Evolutionary conservation across 2,888 invertebrate species (phyloP), one percentile per base, ranked within the genome.

Genomic region (Polydrusus tereticollis): DNA sequence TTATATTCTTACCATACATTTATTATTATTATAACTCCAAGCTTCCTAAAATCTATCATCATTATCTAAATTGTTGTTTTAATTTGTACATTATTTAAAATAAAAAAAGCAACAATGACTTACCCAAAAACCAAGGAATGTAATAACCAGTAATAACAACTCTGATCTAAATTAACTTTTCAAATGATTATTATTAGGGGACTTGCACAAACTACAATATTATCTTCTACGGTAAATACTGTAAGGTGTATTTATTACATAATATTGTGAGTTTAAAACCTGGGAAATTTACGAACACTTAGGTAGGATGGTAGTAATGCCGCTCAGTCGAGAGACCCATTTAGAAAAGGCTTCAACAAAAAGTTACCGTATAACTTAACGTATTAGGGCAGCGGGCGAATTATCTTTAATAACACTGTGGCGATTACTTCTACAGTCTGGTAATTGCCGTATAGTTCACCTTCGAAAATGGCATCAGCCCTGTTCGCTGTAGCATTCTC

Each of bases 381-480:
- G 66, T 66, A 26, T 29, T 55, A 16, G 57, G 18, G 16, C 57
- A 58, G 14, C 14, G 55, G 38, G 45, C 65, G 23, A 41, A 55
- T 65, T 55, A 43, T 65, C 43, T 45, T 45, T 66, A 66, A 66
- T 59, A 55, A 55, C 26, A 26, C 38, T 50, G 18, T 18, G 69
- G 59, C 60, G 66, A 71, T 66, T 71, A 71, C 60, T 71, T 71
- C 66, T 66, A 71, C 66, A 71, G 71, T 71, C 66, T 65, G 52
- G 52, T 71, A 71, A 71, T 71, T 71, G 71, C 66, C 59, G 71
- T 59, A 65, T 60, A 60, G 55, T 71, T 71, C 43, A 71, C 65
- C 71, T 65, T 72, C 67, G 63, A 72, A 72, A 72, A 72, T 72
- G 72, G 72, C 72, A 72, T 63, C 63, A 67, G 71, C 71, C 55